These are phyloP conservation scores for Mixornis gularis DNA, from an alignment of 2,113 vertebrate genomes.

Conservation along the genomic window DNA sequence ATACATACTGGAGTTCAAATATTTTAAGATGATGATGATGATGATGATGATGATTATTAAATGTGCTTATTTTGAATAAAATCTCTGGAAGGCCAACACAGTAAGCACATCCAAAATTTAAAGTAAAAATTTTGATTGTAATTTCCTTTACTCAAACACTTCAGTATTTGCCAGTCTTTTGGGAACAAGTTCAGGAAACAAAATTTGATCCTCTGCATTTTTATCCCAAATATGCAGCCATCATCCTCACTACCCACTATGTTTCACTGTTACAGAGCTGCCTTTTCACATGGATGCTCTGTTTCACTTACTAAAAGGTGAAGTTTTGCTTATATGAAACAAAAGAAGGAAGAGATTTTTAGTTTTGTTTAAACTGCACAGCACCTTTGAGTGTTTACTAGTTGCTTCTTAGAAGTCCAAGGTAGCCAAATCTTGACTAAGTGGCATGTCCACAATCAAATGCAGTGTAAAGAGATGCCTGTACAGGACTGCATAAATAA, in stretches of 20 bases:
- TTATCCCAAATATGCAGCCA: neutral
- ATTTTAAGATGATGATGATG: too few species aligned
- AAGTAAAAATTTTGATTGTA: neutral
- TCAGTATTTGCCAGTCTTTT: neutral
- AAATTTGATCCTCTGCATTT: neutral
- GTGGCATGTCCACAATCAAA: neutral
- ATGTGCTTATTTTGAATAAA: neutral
- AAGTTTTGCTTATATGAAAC: neutral
- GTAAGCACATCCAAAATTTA: neutral
- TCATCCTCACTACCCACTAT: neutral
- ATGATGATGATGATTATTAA: too few species aligned
- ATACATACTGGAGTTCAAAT: neutral
- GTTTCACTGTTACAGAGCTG: neutral
- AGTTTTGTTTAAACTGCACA: neutral
- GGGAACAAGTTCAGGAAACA: neutral
- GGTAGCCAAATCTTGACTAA: neutral
- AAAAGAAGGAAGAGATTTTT: neutral
- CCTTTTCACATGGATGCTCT: neutral
- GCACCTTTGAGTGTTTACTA: neutral
- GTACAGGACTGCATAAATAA: neutral
- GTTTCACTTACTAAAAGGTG: neutral
- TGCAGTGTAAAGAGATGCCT: neutral
- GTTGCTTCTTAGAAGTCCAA: neutral
- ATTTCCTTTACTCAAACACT: neutral
- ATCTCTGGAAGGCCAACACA: neutral